Conservation (phyloP, 2,797 vertebrate genomes). For the Ctenochaetus hawaiiensis region DNA sequence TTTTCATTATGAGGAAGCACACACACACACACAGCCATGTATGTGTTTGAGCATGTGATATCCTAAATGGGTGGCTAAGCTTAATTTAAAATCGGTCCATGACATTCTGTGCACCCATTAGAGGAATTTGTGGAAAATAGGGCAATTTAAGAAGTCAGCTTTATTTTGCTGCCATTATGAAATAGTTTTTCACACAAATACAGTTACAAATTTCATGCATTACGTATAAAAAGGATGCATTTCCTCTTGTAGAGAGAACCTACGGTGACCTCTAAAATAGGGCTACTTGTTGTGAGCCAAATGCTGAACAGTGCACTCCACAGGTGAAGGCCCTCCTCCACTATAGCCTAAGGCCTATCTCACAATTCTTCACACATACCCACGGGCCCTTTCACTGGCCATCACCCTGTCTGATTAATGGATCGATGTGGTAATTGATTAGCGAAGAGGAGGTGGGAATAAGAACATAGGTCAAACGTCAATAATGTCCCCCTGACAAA, state of each 20-base stretch:
- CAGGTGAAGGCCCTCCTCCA: constrained; percentile 81
- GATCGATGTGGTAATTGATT: constrained; percentile 98
- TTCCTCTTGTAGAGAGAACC: neutral
- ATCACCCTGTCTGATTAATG: constrained; percentile 96
- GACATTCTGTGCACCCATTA: constrained; percentile 45
- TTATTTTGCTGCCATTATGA: neutral
- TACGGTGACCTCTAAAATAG: constrained; percentile 15
- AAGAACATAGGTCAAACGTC: constrained; percentile 93
- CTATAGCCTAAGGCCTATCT: constrained; percentile 83
- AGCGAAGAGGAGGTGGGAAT: constrained; percentile 93
- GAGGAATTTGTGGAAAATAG: constrained; percentile 58
- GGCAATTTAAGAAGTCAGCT: constrained; percentile 54
- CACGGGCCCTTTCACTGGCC: constrained; percentile 92
- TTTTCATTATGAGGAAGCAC: constrained; percentile 1
- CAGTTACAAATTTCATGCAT: constrained; percentile 1
- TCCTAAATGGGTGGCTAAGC: neutral
- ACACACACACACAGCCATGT: neutral
- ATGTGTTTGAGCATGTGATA: neutral
- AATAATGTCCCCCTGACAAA: constrained; percentile 91
- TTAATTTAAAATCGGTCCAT: constrained; percentile 68
- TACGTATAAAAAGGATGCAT: neutral
- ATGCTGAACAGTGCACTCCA: constrained; percentile 59
- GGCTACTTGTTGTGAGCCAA: constrained; percentile 46
- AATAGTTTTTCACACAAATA: constrained; percentile 19
- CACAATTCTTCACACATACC: constrained; percentile 86